Conservation (phyloP, 2,888 invertebrate species). For the Ornithoptera alexandrae region DNA sequence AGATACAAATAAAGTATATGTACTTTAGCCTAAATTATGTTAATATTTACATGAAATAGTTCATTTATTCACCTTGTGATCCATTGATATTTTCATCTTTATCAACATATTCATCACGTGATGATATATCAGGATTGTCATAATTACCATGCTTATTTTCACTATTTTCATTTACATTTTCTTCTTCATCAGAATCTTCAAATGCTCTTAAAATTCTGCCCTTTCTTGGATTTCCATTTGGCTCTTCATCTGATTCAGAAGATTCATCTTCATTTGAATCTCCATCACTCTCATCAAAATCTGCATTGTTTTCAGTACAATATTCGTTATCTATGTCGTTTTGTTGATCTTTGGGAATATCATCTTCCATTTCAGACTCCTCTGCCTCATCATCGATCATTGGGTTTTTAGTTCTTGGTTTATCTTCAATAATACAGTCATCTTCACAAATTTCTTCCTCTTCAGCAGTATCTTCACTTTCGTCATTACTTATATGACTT, state of each 20-base stretch:
- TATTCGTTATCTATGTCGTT: constrained; percentile 39
- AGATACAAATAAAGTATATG: too few relatives aligned
- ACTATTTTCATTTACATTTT: constrained; percentile 23
- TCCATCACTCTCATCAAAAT: constrained; percentile 47
- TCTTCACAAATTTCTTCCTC: constrained; percentile 70
- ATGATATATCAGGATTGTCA: constrained; percentile 12
- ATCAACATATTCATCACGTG: constrained; percentile 21
- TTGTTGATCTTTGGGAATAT: constrained; percentile 32
- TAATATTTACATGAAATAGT: background rate
- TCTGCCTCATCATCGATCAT: constrained; percentile 76
- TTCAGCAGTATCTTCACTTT: constrained; percentile 51
- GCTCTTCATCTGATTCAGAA: constrained; percentile 57
- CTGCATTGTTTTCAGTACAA: constrained; percentile 42
- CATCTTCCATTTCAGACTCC: constrained; percentile 63
- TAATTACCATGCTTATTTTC: background rate
- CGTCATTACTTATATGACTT: constrained; percentile 42
- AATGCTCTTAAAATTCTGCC: constrained; percentile 73
- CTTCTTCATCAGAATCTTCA: constrained; percentile 74
- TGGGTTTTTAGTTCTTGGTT: constrained; percentile 62
- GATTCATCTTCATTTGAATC: constrained; percentile 55
- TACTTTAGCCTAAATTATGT: background rate
- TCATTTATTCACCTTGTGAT: constrained; percentile 55
- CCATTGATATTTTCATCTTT: constrained; percentile 38
- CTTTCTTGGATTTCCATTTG: constrained; percentile 50
- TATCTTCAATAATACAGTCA: constrained; percentile 42